Evolutionary conservation across 2,888 invertebrate species (phyloP), one percentile per base, ranked within the genome.

Genomic region (Meta bourneti): DNA sequence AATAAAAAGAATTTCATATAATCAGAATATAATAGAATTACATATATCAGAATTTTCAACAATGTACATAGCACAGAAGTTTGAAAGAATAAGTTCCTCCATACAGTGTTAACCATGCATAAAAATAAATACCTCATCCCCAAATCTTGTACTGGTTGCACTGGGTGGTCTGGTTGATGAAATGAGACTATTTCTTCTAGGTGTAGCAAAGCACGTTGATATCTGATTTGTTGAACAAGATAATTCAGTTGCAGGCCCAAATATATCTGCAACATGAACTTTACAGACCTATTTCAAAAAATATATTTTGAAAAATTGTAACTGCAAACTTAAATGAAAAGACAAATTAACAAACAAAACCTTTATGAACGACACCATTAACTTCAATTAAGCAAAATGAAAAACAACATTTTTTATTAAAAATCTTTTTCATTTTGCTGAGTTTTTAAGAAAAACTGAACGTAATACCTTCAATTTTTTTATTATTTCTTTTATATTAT

Each of bases 141-240:
- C 96, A 93, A 96, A 96, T 1, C 95, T 95, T 54, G 95, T 95
- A 93, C 95, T 95, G 94, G 94, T 94, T 90, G 95, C 95, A 93
- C 95, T 95, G 8, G 95, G 94, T 8, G 96, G 95, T 20, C 96
- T 95, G 93, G 96, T 96, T 11, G 97, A 96, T 0, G 97, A 97
- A 88, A 97, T 94, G 93, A 97, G 94, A 94, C 97, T 97, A 94
- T 97, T 97, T 71, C 97, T 80, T 72, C 97, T 96, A 0, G 96
- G 96, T 94, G 96, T 95, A 0, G 95, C 95, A 0, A 95, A 95
- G 77, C 94, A 48, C 86, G 94, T 93, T 75, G 94, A 87, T 74
- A 95, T 94, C 81, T 94, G 94, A 71, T 93, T 93, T 51, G 94
- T 93, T n/a, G 94, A 89, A 6, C 72, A 70, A 16, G 94, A 89